phyloP scores from a whole-genome alignment of 2,888 invertebrate species.

The Drosophila nr. fundita region DNA sequence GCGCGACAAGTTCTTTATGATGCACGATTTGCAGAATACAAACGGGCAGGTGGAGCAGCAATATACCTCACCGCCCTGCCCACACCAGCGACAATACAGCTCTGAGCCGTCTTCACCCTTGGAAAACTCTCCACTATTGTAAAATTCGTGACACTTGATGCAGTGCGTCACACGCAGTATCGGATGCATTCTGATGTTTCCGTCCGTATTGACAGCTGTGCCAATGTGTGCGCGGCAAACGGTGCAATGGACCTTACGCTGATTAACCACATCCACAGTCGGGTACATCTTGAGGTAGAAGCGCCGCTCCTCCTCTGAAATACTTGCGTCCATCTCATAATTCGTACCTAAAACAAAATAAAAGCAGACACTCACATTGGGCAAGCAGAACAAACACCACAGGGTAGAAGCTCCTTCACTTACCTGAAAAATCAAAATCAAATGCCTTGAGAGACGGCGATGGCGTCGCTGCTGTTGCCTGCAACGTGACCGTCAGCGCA shows the following conservation, averaged over 20 bases:
- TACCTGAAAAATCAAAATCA: conserved; percentile 64
- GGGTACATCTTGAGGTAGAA: conserved; percentile 86
- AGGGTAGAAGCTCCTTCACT: conserved; percentile 14
- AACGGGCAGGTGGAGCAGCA: conserved; percentile 91
- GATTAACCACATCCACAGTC: conserved; percentile 87
- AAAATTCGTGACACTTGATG: conserved; percentile 90
- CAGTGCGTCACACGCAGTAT: conserved; percentile 90
- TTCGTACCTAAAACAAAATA: conserved; percentile 65
- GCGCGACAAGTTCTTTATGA: conserved; percentile 89
- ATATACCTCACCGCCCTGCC: conserved; percentile 91
- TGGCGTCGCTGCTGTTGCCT: conserved; percentile 41
- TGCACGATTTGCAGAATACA: conserved; percentile 92
- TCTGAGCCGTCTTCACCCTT: conserved; percentile 94
- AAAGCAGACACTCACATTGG: conserved; percentile 22
- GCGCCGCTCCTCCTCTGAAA: conserved; percentile 86
- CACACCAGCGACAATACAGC: conserved; percentile 93
- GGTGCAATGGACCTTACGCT: conserved; percentile 89
- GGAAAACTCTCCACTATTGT: conserved; percentile 92
- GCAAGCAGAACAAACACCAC: not conserved
- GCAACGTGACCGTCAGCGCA: conserved; percentile 25
- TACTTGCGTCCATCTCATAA: conserved; percentile 86
- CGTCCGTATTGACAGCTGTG: conserved; percentile 88
- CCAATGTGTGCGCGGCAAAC: conserved; percentile 91
- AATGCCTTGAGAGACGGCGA: conserved; percentile 56
- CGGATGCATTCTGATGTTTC: conserved; percentile 90